A percentile compares a stretch with the other conserved stretches of the same genome.
These are phyloP conservation scores for Tetropium fuscum DNA, from an alignment of 2,888 invertebrate genomes.

Conservation along the genomic window DNA sequence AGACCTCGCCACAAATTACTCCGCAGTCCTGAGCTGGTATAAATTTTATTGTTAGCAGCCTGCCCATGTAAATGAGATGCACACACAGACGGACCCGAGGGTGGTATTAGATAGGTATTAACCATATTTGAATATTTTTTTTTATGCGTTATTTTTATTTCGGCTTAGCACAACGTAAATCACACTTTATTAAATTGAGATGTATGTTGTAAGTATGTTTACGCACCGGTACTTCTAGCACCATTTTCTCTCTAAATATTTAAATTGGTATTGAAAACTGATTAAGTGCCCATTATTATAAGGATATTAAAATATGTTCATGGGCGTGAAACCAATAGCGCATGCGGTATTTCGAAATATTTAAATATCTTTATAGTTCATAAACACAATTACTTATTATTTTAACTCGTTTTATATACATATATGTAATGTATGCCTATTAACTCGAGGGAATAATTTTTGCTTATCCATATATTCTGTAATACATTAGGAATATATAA, in stretches of 20 bases:
- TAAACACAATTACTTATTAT: background rate
- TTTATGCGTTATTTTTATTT: conserved; percentile 24
- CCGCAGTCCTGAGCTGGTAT: conserved; percentile 34
- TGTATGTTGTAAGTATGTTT: background rate
- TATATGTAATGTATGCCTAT: too few relatives aligned
- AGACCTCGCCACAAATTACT: conserved; percentile 63
- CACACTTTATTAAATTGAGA: conserved; percentile 9
- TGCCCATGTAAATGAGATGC: conserved; percentile 26
- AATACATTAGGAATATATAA: too few relatives aligned
- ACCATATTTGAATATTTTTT: conserved; percentile 33
- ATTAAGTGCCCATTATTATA: conserved; percentile 1
- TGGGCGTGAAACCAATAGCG: conserved; percentile 1
- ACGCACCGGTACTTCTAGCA: background rate
- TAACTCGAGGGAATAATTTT: too few relatives aligned
- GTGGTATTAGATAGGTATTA: conserved; percentile 45
- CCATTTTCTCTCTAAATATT: conserved; percentile 8
- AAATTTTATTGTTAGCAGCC: conserved; percentile 36
- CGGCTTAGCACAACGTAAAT: conserved; percentile 25
- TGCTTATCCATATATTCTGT: too few relatives aligned
- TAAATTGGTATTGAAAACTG: conserved; percentile 7
- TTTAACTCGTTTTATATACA: too few relatives aligned
- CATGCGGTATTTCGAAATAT: background rate
- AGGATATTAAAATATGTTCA: conserved; percentile 2
- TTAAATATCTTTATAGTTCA: background rate
- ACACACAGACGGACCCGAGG: conserved; percentile 31